Percentiles rank a stretch among this genome's conserved stretches.
phyloP scores from a whole-genome alignment of 2,797 vertebrate genomes.

The Gadopsis bispinosus region DNA sequence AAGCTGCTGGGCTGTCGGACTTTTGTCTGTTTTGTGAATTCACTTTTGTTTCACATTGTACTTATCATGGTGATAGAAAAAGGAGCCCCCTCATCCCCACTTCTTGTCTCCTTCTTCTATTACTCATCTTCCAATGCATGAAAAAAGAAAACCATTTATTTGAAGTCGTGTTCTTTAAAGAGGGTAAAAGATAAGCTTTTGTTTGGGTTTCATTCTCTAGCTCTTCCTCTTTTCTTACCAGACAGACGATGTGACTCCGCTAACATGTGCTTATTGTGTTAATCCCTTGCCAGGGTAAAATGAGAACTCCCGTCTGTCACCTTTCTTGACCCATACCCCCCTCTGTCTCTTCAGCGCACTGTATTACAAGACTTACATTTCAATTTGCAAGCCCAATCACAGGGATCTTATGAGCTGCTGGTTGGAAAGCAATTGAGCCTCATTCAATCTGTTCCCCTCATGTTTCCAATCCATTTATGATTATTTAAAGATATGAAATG shows the following conservation, averaged over 20 bases:
- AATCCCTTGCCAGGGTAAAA: slow-evolving; percentile 72
- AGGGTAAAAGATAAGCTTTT: slow-evolving; percentile 60
- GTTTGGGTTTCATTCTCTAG: slow-evolving; percentile 59
- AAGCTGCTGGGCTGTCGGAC: slow-evolving; percentile 57
- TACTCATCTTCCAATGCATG: slow-evolving; percentile 35
- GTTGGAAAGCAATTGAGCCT: slow-evolving; percentile 64
- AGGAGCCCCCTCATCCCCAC: slow-evolving; percentile 19
- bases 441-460: slow-evolving; percentile 59
- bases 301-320: slow-evolving; percentile 68
- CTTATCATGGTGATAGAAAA: slow-evolving; percentile 49
- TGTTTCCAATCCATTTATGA: slow-evolving; percentile 65
- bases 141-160: slow-evolving; percentile 53
- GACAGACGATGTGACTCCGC: slow-evolving; percentile 68
- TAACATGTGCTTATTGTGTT: slow-evolving; percentile 75
- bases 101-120: slow-evolving; percentile 43
- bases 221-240: slow-evolving; percentile 62
- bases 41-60: slow-evolving; percentile 54
- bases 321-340: slow-evolving; percentile 59
- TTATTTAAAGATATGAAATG: slow-evolving; percentile 69
- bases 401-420: slow-evolving; percentile 62
- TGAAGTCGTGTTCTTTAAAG: slow-evolving; percentile 58
- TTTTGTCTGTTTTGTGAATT: slow-evolving; percentile 53
- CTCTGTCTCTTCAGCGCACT: slow-evolving; percentile 60
- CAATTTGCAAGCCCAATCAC: slow-evolving; percentile 80
- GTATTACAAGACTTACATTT: slow-evolving; percentile 77